Evolutionary conservation across 2,888 invertebrate species (phyloP).

Genomic region (Tachystola acroxantha): DNA sequence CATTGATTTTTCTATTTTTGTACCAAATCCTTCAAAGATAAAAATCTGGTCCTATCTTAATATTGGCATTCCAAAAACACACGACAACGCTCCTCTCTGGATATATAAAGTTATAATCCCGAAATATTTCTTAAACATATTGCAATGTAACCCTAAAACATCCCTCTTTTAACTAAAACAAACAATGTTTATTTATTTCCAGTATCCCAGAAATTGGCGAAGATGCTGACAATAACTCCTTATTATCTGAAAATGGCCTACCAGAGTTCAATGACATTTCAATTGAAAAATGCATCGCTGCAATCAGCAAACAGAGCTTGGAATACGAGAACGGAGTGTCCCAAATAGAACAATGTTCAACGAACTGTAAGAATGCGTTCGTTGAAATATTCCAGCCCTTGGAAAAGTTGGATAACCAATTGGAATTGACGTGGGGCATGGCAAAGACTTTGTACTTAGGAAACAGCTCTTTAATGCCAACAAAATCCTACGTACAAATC

Average conservation of each 20-base stretch:
- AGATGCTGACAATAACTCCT: slow-evolving; percentile 87
- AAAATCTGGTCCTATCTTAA: no score
- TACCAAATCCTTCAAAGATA: neutral
- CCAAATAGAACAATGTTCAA: slow-evolving; percentile 78
- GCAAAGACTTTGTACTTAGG: slow-evolving; percentile 90
- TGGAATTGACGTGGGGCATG: slow-evolving; percentile 92
- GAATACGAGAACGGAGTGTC: slow-evolving; percentile 88
- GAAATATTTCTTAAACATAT: no score
- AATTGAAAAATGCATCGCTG: slow-evolving; percentile 90
- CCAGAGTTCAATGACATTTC: slow-evolving; percentile 90
- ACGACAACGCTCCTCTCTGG: no score
- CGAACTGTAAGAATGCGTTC: slow-evolving; percentile 79
- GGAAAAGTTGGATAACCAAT: slow-evolving; percentile 83
- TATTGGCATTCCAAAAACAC: no score
- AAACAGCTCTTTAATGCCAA: slow-evolving; percentile 88
- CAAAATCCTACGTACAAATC: slow-evolving; percentile 86
- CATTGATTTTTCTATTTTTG: slow-evolving; percentile 16
- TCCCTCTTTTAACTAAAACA: no score
- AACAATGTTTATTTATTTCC: slow-evolving; percentile 10
- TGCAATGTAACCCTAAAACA: no score
- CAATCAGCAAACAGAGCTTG: slow-evolving; percentile 88
- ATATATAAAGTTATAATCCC: no score
- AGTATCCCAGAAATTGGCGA: slow-evolving; percentile 91
- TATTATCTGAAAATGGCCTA: slow-evolving; percentile 84
- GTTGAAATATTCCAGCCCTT: slow-evolving; percentile 84